Evolutionary conservation across 2,888 invertebrate species (phyloP).

Genomic region (Chloromyia formosa): DNA sequence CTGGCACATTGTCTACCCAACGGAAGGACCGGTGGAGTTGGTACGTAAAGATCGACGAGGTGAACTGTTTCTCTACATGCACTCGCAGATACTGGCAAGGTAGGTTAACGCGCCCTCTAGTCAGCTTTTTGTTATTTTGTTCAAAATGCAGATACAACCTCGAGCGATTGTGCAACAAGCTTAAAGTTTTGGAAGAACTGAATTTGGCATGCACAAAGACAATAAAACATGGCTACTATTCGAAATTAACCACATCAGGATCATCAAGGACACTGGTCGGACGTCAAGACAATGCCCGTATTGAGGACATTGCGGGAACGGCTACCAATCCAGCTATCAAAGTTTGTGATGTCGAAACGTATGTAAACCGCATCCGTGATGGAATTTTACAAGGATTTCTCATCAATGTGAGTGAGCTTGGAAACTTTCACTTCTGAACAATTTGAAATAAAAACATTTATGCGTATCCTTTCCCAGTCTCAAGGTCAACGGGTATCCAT

Average conservation of each 20-base stretch:
- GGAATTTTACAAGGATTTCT: slow-evolving; percentile 69
- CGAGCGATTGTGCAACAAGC: slow-evolving; percentile 34
- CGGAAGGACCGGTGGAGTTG: slow-evolving; percentile 51
- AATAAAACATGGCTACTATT: slow-evolving; percentile 34
- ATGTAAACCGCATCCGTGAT: slow-evolving; percentile 69
- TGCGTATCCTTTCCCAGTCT: not conserved
- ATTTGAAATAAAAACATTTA: not conserved
- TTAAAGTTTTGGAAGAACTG: slow-evolving; percentile 16
- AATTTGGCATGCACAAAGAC: not conserved
- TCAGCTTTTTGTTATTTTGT: not conserved
- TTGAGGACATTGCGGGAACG: slow-evolving; percentile 60
- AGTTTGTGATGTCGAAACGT: slow-evolving; percentile 68
- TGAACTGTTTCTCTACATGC: slow-evolving; percentile 63
- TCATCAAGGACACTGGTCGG: slow-evolving; percentile 28
- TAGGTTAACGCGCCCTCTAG: slow-evolving; percentile 49
- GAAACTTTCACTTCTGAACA: not conserved
- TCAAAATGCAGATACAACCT: slow-evolving; percentile 39
- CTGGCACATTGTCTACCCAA: slow-evolving; percentile 62
- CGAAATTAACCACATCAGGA: slow-evolving; percentile 59
- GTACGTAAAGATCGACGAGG: slow-evolving; percentile 60
- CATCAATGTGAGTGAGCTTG: slow-evolving; percentile 54
- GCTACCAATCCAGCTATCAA: slow-evolving; percentile 66
- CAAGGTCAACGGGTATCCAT: slow-evolving; percentile 1
- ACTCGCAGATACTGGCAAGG: slow-evolving; percentile 60
- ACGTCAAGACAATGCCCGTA: slow-evolving; percentile 22